Evolutionary conservation across 2,797 vertebrate genomes (phyloP), one percentile per base, ranked within the genome.

Genomic region (Enteromius radiatus): DNA sequence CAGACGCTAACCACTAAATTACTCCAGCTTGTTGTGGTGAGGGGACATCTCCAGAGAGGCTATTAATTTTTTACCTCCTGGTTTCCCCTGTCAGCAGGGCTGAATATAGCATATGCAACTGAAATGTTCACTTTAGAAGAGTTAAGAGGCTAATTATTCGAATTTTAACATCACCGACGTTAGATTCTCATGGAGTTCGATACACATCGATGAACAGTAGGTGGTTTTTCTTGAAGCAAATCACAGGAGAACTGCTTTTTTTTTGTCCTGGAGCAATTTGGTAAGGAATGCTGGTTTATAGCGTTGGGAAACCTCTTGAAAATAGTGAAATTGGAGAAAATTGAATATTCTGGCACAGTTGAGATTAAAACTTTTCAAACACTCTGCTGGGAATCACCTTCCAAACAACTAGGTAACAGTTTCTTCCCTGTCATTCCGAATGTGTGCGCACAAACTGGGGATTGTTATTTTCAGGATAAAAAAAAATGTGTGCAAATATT

Each of bases 401-500:
- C 78, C 74, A 69, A 87, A 63, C 84, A 89, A 84, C 83, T 81
- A 87, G 84, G 80, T 89, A 87, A 86, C 88, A 89, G 85, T 86
- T 89, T 87, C 73, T 5, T 80, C 85, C 83, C 76, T 85, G 81
- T 85, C 83, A 26, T 82, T 84, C 71, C 31, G 81, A 82, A 84
- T 78, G 84, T 84, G 77, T 84, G 86, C 81, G 84, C 84, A 88
- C 84, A 87, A 86, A 86, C 78, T 68, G 85, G 89, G 86, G 86
- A 89, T 84, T 87, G 86, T 89, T 87, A 89, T 87, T 90, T 88
- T 87, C 86, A 86, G 88, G 78, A 86, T 78, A n/a, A 78, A 86
- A 86, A 86, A 88, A 88, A 88, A 89, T 89, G 86, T 90, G 88
- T 91, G 88, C 87, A 90, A 86, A 90, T 91, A 93, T 92, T 92